Percentiles rank a stretch among this genome's conserved stretches.
Evolutionary conservation across 2,888 invertebrate genomes (phyloP).

Genomic region (Hemaris fuciformis): DNA sequence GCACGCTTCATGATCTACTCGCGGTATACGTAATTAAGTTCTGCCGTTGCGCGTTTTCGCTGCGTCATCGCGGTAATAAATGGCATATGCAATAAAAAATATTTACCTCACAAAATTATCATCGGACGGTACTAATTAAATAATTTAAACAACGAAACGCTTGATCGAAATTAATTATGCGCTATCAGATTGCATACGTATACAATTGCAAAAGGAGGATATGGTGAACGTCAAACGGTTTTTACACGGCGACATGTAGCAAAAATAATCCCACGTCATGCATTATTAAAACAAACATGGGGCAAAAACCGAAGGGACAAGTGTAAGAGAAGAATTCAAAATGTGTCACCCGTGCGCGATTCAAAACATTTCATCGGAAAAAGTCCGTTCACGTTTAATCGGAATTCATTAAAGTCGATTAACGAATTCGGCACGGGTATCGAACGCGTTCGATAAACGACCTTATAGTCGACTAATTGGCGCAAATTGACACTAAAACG

Average conservation of each 20-base stretch:
- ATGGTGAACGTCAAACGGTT: not conserved
- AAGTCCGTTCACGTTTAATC: constrained; percentile 60
- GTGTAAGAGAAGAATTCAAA: constrained; percentile 80
- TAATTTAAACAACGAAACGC: constrained; percentile 38
- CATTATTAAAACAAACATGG: constrained; percentile 71
- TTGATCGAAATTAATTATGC: constrained; percentile 34
- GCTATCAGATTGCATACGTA: constrained; percentile 32
- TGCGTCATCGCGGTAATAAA: constrained; percentile 26
- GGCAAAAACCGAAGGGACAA: constrained; percentile 62
- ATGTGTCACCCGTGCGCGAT: constrained; percentile 77
- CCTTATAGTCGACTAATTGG: constrained; percentile 56
- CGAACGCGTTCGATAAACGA: constrained; percentile 44
- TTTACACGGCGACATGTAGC: constrained; percentile 9
- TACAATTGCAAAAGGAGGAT: constrained; percentile 19
- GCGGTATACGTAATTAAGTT: constrained; percentile 52
- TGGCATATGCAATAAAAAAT: constrained; percentile 39
- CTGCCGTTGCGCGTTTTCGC: constrained; percentile 48
- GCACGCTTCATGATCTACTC: constrained; percentile 49
- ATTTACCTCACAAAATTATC: not conserved
- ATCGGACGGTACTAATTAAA: constrained; percentile 22
- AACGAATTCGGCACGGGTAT: constrained; percentile 57
- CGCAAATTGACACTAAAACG: constrained; percentile 56
- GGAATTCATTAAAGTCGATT: constrained; percentile 72
- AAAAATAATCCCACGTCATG: constrained; percentile 37
- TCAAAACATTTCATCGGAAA: constrained; percentile 68